Evolutionary conservation across 2,888 invertebrate species (phyloP).

Genomic region (Cephus runcator): DNA sequence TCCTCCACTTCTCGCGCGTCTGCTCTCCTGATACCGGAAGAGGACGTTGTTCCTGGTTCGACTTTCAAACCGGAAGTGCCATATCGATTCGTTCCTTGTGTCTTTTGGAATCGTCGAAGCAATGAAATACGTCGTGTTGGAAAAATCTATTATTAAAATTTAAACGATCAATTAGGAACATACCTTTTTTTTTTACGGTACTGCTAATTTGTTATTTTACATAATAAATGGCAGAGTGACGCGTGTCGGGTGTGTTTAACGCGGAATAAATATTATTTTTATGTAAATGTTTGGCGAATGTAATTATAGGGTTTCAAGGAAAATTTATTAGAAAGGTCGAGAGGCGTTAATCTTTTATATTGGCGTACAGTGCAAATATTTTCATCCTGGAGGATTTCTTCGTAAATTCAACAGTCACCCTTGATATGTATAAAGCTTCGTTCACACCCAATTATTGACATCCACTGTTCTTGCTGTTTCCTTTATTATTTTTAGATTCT

Average conservation of each 20-base stretch:
- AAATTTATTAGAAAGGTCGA: background rate
- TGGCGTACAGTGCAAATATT: background rate
- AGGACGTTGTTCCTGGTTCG: background rate
- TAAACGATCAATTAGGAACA: background rate
- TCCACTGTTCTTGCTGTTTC: background rate
- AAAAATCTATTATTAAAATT: background rate
- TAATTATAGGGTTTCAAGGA: too few species aligned
- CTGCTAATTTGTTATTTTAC: background rate
- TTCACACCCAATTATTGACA: background rate
- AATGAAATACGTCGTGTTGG: background rate
- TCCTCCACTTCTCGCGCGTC: background rate
- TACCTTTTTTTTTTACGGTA: background rate
- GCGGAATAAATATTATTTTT: too few species aligned
- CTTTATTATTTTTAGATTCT: background rate
- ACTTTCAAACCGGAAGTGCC: background rate
- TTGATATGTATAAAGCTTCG: background rate
- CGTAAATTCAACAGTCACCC: background rate
- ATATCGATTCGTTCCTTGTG: background rate
- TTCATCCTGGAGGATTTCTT: background rate
- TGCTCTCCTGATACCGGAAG: background rate
- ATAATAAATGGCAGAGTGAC: too few species aligned
- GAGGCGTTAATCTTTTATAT: background rate
- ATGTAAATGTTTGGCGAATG: too few species aligned
- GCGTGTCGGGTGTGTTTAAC: too few species aligned
- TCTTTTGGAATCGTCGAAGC: background rate